Conservation (phyloP, 2,113 vertebrate species). For the Actenoides lindsayi region DNA sequence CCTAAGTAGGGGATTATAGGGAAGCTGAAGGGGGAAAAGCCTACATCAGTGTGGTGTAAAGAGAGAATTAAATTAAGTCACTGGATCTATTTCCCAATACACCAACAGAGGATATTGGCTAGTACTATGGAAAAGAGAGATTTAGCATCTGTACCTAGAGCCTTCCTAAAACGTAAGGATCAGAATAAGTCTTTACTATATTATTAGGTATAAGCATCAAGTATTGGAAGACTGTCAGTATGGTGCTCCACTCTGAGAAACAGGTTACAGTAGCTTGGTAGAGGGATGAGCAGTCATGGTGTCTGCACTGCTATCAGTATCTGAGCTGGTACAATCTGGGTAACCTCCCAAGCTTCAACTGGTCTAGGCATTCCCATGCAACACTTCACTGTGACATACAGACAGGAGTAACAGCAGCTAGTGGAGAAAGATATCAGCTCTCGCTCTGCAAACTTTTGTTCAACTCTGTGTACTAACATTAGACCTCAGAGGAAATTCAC, state of each 20-base stretch:
- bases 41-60: not conserved
- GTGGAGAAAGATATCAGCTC: not conserved
- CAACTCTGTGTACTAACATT: not conserved
- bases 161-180: not conserved
- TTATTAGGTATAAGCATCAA: not conserved
- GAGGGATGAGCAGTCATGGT: not conserved
- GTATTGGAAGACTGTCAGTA: not conserved
- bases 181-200: not conserved
- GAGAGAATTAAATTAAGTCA: constrained; percentile 19
- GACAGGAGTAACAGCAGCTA: fast-evolving
- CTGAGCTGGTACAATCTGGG: not conserved
- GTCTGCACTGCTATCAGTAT: not conserved
- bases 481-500: not conserved
- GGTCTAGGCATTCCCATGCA: fast-evolving
- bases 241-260: not conserved
- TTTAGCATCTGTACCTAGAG: not conserved
- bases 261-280: fast-evolving
- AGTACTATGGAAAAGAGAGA: not conserved
- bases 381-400: not conserved
- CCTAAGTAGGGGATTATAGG: constrained; percentile 15
- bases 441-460: not conserved
- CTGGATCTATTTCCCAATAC: not conserved
- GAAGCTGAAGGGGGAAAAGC: not conserved
- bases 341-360: not conserved
- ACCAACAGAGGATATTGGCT: not conserved